Evolutionary conservation across 2,797 vertebrate species (phyloP).

Genomic region (Hapalemur alaotrensis): DNA sequence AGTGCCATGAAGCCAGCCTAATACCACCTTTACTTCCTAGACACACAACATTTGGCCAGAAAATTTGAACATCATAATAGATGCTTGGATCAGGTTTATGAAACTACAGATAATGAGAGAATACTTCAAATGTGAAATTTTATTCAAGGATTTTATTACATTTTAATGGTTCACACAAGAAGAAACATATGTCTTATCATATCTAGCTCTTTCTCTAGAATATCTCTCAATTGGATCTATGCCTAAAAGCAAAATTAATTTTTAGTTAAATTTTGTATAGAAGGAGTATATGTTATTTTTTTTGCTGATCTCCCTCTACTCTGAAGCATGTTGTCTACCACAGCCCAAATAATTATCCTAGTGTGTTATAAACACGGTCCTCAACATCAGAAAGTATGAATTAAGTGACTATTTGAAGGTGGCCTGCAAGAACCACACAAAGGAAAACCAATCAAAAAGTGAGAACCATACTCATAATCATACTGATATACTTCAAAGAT

Average conservation of each 20-base stretch:
- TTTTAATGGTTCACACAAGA: slow-evolving; percentile 5
- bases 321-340: not conserved
- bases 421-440: not conserved
- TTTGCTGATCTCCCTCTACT: not conserved
- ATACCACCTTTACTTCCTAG: not conserved
- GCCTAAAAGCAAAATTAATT: not conserved
- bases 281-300: not conserved
- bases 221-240: not conserved
- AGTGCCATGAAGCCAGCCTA: not conserved
- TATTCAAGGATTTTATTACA: not conserved
- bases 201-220: not conserved
- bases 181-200: not conserved
- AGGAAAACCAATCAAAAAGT: not conserved
- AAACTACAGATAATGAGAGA: slow-evolving; percentile 1
- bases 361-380: not conserved
- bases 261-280: not conserved
- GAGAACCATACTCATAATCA: not conserved
- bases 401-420: not conserved
- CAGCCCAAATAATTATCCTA: not conserved
- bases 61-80: slow-evolving; percentile 54
- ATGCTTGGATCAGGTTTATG: not conserved
- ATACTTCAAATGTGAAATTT: slow-evolving; percentile 24
- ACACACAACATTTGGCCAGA: too few species aligned
- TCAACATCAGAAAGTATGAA: not conserved
- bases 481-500: not conserved